Conservation (phyloP, 2,797 vertebrate genomes). For the Clarias pachynema region DNA sequence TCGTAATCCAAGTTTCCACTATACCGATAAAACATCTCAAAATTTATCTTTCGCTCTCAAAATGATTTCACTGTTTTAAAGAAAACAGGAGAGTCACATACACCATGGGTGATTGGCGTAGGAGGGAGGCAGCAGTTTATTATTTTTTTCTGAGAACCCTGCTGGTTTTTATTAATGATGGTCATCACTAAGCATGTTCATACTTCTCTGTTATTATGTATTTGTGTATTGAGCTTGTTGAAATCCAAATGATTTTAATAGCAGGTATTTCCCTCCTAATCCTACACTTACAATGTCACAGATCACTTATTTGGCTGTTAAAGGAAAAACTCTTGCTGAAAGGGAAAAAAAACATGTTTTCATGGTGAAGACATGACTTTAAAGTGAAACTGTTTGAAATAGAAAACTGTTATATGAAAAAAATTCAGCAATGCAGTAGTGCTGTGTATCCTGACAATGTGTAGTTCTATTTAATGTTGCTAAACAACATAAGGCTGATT, state of each 20-base stretch:
- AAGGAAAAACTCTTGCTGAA: background rate
- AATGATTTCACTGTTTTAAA: background rate
- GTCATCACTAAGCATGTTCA: constrained; percentile 19
- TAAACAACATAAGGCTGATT: background rate
- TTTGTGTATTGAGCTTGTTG: background rate
- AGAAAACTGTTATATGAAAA: background rate
- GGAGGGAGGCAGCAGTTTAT: constrained; percentile 17
- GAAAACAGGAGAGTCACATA: background rate
- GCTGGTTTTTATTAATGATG: constrained; percentile 29
- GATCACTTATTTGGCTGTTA: background rate
- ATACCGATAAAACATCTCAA: background rate
- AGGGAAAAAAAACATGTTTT: background rate
- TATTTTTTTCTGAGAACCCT: constrained; percentile 14
- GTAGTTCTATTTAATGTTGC: background rate
- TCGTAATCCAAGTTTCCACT: too few relatives aligned
- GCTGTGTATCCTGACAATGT: background rate
- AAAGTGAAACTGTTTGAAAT: background rate
- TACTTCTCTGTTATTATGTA: constrained; percentile 36
- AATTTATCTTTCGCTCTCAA: background rate
- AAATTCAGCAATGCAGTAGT: background rate
- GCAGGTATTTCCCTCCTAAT: background rate
- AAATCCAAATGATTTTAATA: background rate
- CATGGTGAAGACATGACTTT: background rate
- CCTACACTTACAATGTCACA: background rate
- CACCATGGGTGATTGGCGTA: background rate